phyloP scores from a whole-genome alignment of 2,888 invertebrate genomes.

The Lasioglossum zephyrum region DNA sequence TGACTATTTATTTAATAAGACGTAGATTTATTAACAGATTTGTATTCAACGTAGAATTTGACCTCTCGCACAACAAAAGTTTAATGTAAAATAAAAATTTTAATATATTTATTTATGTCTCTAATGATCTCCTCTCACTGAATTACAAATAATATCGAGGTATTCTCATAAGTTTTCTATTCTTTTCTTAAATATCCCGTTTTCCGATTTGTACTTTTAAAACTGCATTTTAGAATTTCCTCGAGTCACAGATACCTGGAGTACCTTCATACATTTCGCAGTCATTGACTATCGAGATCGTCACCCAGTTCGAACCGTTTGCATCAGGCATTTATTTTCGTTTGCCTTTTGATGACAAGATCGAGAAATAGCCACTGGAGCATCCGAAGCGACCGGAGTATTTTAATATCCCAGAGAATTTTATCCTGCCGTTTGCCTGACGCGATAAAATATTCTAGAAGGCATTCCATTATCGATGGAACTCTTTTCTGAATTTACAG shows the following conservation, averaged over 20 bases:
- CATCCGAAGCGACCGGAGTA: not conserved
- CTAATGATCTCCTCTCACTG: not conserved
- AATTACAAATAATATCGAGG: not conserved
- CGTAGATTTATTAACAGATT: no score
- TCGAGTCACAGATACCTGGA: not conserved
- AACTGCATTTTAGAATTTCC: not conserved
- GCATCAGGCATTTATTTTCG: slow-evolving; percentile 1
- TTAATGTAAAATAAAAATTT: no score
- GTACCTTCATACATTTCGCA: not conserved
- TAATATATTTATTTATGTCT: not conserved
- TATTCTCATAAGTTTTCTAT: not conserved
- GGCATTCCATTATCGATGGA: slow-evolving; percentile 5
- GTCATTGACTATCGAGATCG: not conserved
- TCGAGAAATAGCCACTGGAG: slow-evolving; percentile 1
- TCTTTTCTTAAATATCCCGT: not conserved
- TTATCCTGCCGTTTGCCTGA: slow-evolving; percentile 1
- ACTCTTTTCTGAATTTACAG: slow-evolving; percentile 2
- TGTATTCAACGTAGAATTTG: no score
- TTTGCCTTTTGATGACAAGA: slow-evolving; percentile 1
- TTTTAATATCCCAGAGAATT: not conserved
- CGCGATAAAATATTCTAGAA: not conserved
- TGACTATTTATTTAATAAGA: no score
- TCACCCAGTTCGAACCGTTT: no score
- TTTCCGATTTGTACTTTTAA: not conserved
- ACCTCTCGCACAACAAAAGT: no score